Percentiles rank a stretch among this genome's conserved stretches.
Evolutionary conservation across 37 sponge, comb jelly and placozoan species (phyloP).

Genomic region (Haliclona indistincta): DNA sequence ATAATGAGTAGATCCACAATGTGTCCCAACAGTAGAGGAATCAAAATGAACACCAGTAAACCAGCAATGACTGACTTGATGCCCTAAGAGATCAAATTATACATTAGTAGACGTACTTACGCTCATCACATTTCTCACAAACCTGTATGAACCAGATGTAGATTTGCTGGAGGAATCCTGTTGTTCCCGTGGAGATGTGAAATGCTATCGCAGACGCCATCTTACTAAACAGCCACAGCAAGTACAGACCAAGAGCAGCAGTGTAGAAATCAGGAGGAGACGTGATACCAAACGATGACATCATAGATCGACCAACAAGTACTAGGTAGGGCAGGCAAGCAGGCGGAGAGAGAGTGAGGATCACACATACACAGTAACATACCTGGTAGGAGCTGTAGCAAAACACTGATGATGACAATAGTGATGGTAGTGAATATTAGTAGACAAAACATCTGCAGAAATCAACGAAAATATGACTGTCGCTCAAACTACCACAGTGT

Average conservation of each 20-base stretch:
- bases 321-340: constrained; percentile 45
- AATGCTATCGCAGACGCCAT: constrained; percentile 3
- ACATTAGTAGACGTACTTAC: not conserved
- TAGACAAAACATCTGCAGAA: constrained; percentile 41
- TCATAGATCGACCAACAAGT: constrained; percentile 66
- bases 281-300: constrained; percentile 54
- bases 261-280: constrained; percentile 89
- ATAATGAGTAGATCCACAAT: constrained; percentile 85
- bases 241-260: constrained; percentile 84
- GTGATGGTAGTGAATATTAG: constrained; percentile 38
- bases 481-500: not conserved
- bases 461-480: not conserved
- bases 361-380: constrained; percentile 12
- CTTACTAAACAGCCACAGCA: constrained; percentile 62
- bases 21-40: constrained; percentile 90
- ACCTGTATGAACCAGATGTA: not conserved
- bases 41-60: constrained; percentile 70
- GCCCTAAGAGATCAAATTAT: constrained; percentile 22
- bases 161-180: not conserved
- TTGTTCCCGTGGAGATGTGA: not conserved
- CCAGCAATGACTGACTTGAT: constrained; percentile 79
- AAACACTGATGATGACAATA: constrained; percentile 43
- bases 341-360: not conserved
- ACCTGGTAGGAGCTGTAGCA: constrained; percentile 74
- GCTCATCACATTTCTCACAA: not conserved